Evolutionary conservation across 2,888 invertebrate species (phyloP), one percentile per base, ranked within the genome.

Genomic region (Xanthia icteritia): DNA sequence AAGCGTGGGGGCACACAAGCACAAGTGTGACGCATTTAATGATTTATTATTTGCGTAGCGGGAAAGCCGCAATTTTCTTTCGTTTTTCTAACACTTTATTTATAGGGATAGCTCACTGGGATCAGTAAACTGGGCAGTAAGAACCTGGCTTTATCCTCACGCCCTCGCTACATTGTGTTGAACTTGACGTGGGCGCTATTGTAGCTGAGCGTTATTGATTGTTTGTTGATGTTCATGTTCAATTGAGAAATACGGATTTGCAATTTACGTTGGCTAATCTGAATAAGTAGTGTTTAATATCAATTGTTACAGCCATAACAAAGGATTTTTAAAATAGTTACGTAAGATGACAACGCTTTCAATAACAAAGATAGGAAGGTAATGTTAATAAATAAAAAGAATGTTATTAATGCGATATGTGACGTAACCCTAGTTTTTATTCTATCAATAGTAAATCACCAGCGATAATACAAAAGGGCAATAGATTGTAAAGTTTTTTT

Each of bases 361-460:
- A 58, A 60, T 17, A 67, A 58, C 5, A 68, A 54, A 31, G 9
- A 15, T 54, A 27, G 20, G 65, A 20, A 27, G 6, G 5, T 13
- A 66, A 67, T 11, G 39, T 15, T 45, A 51, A n/a, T 48, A 60
- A 67, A 73, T 64, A 23, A 68, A 65, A 72, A 54, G 15, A 31
- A 69, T 68, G 48, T 72, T 65, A 31, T 45, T 71, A 71, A 60
- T 68, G n/a, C 48, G 58, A 64, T 60, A 23, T 67, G 45, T 75
- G 67, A 68, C 81, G 73, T 77, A 75, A 74, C 70, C 75, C 64
- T 8, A 66, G 58, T 77, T 77, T 76, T 80, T 78, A 68, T 80
- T 73, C 42, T 42, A 71, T 67, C 36, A 60, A 81, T 79, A 72
- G 79, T 83, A 79, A 85, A 87, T 87, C 82, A 80, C 80, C 15